Evolutionary conservation across 2,113 vertebrate genomes (phyloP).

Genomic region (Paracanthobrama guichenoti): DNA sequence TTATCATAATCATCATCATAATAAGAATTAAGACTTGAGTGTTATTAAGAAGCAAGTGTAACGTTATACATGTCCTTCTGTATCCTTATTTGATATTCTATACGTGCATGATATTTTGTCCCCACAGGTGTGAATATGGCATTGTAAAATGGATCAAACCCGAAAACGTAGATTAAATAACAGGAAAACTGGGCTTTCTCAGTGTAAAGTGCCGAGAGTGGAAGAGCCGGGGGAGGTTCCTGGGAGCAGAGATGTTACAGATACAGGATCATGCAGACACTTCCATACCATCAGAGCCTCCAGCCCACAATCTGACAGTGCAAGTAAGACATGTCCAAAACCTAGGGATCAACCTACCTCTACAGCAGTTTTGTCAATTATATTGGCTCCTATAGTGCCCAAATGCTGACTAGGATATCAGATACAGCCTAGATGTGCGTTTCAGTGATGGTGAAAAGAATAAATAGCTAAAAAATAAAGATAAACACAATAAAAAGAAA

Average conservation of each 20-base stretch:
- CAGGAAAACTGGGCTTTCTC: constrained; percentile 39
- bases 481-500: too few relatives aligned
- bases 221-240: constrained; percentile 12
- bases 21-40: not conserved
- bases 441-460: too few relatives aligned
- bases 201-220: constrained; percentile 34
- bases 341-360: not conserved
- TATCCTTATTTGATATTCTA: not conserved
- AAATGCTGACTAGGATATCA: too few relatives aligned
- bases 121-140: constrained; percentile 6
- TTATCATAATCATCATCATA: not conserved
- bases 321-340: not conserved
- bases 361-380: not conserved
- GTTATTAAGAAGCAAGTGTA: not conserved
- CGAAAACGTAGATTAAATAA: constrained; percentile 73
- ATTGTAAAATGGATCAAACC: constrained; percentile 65
- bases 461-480: too few relatives aligned
- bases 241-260: not conserved
- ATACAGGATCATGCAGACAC: not conserved
- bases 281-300: constrained; percentile 23
- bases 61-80: not conserved
- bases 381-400: too few relatives aligned
- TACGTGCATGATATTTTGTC: not conserved
- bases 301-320: constrained; percentile 1
- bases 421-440: too few relatives aligned